phyloP scores from a whole-genome alignment of 2,888 invertebrate species.

The Eremobia ochroleuca region DNA sequence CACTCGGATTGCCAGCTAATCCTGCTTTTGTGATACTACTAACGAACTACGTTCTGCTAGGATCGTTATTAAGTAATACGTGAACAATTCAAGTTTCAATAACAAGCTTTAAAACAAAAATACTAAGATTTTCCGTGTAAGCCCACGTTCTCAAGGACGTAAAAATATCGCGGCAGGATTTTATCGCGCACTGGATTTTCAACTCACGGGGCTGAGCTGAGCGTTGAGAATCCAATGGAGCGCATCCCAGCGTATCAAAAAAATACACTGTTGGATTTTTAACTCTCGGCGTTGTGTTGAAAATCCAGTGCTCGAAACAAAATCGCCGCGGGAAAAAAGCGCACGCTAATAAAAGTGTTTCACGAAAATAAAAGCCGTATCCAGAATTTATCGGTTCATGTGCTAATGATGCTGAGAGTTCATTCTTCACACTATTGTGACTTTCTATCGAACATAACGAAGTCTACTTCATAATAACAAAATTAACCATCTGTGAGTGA shows the following conservation, averaged over 20 bases:
- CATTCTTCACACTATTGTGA: constrained; percentile 60
- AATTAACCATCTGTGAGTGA: constrained; percentile 54
- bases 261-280: background rate
- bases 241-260: background rate
- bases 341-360: too few species aligned
- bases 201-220: background rate
- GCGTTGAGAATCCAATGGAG: background rate
- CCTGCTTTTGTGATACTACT: constrained; percentile 55
- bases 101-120: constrained; percentile 4
- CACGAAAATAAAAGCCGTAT: constrained; percentile 26
- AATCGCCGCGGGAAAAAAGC: background rate
- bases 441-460: constrained; percentile 56
- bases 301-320: background rate
- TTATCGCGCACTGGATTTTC: background rate
- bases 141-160: background rate
- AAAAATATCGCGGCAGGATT: background rate
- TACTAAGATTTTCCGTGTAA: background rate
- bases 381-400: constrained; percentile 35
- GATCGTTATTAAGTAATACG: constrained; percentile 48
- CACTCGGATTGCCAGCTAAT: constrained; percentile 52
- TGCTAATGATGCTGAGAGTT: constrained; percentile 52
- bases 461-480: constrained; percentile 50
- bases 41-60: constrained; percentile 50
- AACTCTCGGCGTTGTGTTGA: background rate
- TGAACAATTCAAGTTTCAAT: constrained; percentile 30